A percentile compares a stretch with the other conserved stretches of the same genome.
These are phyloP conservation scores for Kryptopterus vitreolus DNA, from an alignment of 2,797 vertebrate species.

Conservation along the genomic window DNA sequence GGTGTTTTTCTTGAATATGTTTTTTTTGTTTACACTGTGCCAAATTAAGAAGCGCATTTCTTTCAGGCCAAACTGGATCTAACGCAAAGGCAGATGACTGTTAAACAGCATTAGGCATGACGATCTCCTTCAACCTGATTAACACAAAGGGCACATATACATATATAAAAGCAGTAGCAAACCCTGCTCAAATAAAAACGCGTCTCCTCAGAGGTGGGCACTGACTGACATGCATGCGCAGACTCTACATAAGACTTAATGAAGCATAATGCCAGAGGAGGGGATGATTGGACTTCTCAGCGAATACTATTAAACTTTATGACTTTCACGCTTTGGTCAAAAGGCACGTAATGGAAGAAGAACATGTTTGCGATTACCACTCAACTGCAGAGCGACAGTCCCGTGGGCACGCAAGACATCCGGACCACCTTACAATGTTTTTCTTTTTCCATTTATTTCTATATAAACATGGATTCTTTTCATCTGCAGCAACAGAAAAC, in stretches of 20 bases:
- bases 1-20: neutral
- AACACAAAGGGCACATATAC: slow-evolving; percentile 16
- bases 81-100: neutral
- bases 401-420: slow-evolving; percentile 33
- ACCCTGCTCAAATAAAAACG: slow-evolving; percentile 28
- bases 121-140: neutral
- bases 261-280: slow-evolving; percentile 49
- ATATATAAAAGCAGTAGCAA: slow-evolving; percentile 5
- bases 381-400: slow-evolving; percentile 39
- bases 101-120: neutral
- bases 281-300: slow-evolving; percentile 50
- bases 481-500: neutral
- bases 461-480: neutral
- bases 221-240: slow-evolving; percentile 45
- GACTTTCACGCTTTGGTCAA: slow-evolving; percentile 54
- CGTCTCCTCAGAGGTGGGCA: slow-evolving; percentile 23
- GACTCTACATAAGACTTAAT: slow-evolving; percentile 49
- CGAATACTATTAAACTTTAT: slow-evolving; percentile 54
- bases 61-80: neutral
- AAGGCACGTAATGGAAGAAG: slow-evolving; percentile 52
- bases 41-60: neutral
- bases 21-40: neutral
- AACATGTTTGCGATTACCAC: slow-evolving; percentile 49
- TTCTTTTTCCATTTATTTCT: neutral
- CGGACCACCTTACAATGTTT: neutral